phyloP scores from a whole-genome alignment of 2,888 invertebrate species.

The Phengaris arion region DNA sequence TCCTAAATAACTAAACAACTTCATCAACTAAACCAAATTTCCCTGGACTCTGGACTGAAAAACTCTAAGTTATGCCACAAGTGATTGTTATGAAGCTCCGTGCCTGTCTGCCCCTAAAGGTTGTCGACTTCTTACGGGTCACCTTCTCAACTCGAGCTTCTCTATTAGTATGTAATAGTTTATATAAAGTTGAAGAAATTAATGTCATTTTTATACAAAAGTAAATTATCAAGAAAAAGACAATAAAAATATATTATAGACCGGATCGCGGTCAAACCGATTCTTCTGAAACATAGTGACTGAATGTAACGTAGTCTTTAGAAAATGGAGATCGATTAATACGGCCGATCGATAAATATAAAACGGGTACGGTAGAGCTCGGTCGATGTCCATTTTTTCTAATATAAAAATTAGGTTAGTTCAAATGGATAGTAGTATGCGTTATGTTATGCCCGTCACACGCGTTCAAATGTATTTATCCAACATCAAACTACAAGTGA shows the following conservation, averaged over 20 bases:
- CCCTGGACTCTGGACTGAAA: background rate
- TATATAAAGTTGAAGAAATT: constrained; percentile 42
- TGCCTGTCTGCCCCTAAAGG: constrained; percentile 52
- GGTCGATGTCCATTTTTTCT: constrained; percentile 1
- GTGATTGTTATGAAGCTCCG: constrained; percentile 29
- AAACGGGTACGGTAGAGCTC: background rate
- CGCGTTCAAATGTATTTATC: background rate
- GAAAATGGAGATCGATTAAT: constrained; percentile 13
- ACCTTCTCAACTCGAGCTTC: constrained; percentile 73
- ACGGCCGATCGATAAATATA: too few species aligned
- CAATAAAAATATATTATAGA: constrained; percentile 27
- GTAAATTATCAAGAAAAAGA: constrained; percentile 30
- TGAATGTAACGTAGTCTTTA: constrained; percentile 37
- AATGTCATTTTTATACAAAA: constrained; percentile 44
- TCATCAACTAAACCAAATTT: too few species aligned
- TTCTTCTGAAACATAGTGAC: constrained; percentile 45
- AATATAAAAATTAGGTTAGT: constrained; percentile 7
- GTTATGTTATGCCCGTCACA: background rate
- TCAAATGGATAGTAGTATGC: background rate
- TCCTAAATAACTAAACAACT: too few species aligned
- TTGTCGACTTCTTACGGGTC: constrained; percentile 73
- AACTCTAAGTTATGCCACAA: background rate
- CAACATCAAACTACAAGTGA: background rate
- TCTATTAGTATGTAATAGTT: constrained; percentile 60
- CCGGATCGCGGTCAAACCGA: constrained; percentile 11